phyloP scores from a whole-genome alignment of 2,888 invertebrate genomes.

The Sceliomorpha sp. region DNA sequence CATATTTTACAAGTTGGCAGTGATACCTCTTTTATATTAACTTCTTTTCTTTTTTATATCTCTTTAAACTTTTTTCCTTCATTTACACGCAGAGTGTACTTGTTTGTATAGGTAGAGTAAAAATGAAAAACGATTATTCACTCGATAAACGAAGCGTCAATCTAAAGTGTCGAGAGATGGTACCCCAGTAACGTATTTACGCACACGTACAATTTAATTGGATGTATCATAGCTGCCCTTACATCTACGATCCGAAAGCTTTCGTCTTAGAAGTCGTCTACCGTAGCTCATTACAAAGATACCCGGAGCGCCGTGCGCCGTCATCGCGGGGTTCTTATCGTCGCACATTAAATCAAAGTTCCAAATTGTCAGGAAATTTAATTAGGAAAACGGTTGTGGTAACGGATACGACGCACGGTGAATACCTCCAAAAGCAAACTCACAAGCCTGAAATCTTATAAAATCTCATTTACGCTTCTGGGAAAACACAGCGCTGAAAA shows the following conservation, averaged over 20 bases:
- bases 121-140: too few species aligned
- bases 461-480: conserved; percentile 36
- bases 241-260: conserved; percentile 12
- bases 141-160: too few species aligned
- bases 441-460: conserved; percentile 43
- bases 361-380: conserved; percentile 58
- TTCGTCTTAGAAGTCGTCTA: conserved; percentile 16
- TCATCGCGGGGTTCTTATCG: conserved; percentile 32
- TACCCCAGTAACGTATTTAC: conserved; percentile 9
- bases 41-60: conserved; percentile 16
- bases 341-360: conserved; percentile 45
- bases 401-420: conserved; percentile 32
- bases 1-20: conserved; percentile 55
- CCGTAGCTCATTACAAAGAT: conserved; percentile 37
- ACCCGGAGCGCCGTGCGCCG: conserved; percentile 14
- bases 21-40: conserved; percentile 37
- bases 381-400: conserved; percentile 54
- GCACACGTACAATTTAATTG: neutral
- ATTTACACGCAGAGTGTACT: conserved; percentile 22
- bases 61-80: conserved; percentile 13
- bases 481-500: conserved; percentile 18
- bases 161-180: too few species aligned
- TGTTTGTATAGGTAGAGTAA: conserved; percentile 1
- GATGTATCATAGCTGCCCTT: conserved; percentile 4
- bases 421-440: conserved; percentile 36